Evolutionary conservation across 2,888 invertebrate species (phyloP).

Genomic region (Troides aeacus): DNA sequence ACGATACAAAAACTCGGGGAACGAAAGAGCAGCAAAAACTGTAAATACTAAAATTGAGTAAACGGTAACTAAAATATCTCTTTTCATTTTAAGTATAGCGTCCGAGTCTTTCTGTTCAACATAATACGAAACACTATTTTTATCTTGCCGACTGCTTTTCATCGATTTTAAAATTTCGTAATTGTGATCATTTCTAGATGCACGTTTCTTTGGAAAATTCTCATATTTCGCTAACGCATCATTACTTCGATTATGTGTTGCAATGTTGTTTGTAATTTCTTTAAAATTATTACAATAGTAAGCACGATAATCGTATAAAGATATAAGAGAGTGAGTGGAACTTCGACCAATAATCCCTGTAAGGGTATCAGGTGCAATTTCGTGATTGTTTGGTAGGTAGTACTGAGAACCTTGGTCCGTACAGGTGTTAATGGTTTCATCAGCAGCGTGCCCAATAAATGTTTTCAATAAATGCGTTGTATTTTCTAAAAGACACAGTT

Average conservation of each 20-base stretch:
- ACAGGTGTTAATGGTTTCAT: neutral
- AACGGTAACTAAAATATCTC: constrained; percentile 66
- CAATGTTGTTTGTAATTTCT: constrained; percentile 31
- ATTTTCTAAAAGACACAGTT: constrained; percentile 35
- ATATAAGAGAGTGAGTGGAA: constrained; percentile 48
- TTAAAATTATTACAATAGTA: constrained; percentile 37
- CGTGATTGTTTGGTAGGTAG: neutral
- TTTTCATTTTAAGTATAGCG: constrained; percentile 59
- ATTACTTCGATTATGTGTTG: neutral
- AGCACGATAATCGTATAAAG: constrained; percentile 42
- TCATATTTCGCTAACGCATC: neutral
- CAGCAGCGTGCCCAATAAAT: neutral
- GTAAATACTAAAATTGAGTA: constrained; percentile 70
- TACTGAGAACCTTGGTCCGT: neutral
- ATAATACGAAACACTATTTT: neutral
- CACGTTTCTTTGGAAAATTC: constrained; percentile 2
- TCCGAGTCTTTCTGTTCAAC: constrained; percentile 41
- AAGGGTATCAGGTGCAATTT: constrained; percentile 44
- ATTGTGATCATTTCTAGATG: neutral
- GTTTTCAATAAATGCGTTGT: neutral
- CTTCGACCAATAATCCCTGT: constrained; percentile 44
- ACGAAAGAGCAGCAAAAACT: constrained; percentile 67
- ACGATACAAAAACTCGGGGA: constrained; percentile 51
- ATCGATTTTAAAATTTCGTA: neutral
- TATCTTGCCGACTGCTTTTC: constrained; percentile 2